Conservation (phyloP, 2,113 vertebrate species). For the Psittacula cyanocephala region DNA sequence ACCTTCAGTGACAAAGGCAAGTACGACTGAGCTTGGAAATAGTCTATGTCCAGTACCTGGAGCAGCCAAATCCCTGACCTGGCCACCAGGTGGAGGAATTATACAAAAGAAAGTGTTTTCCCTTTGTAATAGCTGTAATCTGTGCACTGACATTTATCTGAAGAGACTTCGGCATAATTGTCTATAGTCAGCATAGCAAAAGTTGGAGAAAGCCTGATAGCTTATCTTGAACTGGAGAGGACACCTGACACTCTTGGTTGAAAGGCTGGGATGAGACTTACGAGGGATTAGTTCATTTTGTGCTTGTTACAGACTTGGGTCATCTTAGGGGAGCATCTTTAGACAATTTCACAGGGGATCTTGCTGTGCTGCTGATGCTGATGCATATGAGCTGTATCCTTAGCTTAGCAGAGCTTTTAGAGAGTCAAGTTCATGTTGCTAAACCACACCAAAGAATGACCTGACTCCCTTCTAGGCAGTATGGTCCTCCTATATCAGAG, state of each 20-base stretch:
- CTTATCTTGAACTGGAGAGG: not conserved
- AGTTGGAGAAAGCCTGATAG: not conserved
- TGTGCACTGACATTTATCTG: not conserved
- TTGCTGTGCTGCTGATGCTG: not conserved
- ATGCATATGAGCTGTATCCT: not conserved
- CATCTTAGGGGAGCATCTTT: not conserved
- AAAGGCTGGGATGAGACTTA: not conserved
- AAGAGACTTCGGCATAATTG: not conserved
- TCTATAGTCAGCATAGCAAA: not conserved
- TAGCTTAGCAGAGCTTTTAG: not conserved
- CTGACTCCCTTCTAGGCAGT: accelerated
- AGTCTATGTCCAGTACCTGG: not conserved
- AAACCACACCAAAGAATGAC: accelerated
- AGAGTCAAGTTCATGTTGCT: not conserved
- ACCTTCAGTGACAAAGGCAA: not conserved
- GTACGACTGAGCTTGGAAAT: not conserved
- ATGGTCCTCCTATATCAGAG: not conserved
- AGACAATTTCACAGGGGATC: not conserved
- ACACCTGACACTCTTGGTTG: not conserved
- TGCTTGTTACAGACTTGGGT: not conserved
- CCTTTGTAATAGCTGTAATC: accelerated
- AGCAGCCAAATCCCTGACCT: slow-evolving; percentile 43
- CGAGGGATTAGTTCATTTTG: not conserved
- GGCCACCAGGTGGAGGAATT: slow-evolving; percentile 58
- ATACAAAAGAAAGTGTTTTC: not conserved